These are phyloP conservation scores for Pandemis cinnamomeana DNA, from an alignment of 2,888 invertebrate species.

Conservation along the genomic window DNA sequence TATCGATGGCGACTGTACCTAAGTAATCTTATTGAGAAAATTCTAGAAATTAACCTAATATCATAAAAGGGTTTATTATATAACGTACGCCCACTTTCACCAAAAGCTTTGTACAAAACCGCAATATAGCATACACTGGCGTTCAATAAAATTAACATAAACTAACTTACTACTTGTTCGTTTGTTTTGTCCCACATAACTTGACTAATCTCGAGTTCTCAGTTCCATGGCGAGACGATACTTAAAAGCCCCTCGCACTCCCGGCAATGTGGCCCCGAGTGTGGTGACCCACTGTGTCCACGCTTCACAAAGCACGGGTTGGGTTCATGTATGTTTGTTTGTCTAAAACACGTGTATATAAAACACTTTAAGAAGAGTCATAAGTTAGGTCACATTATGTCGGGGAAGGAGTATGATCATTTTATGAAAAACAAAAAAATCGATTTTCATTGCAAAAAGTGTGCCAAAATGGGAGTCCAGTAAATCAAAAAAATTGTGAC, in stretches of 20 bases:
- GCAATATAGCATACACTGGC: not conserved
- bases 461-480: too few relatives aligned
- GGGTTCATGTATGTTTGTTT: slow-evolving; percentile 1
- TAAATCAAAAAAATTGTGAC: too few relatives aligned
- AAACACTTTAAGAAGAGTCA: not conserved
- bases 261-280: not conserved
- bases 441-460: too few relatives aligned
- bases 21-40: not conserved
- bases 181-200: slow-evolving; percentile 1
- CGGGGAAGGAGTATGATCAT: too few relatives aligned
- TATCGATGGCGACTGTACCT: too few relatives aligned
- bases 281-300: slow-evolving; percentile 2
- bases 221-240: slow-evolving; percentile 10
- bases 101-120: not conserved
- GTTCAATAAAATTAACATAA: slow-evolving; percentile 4
- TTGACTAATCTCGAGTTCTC: not conserved
- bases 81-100: not conserved
- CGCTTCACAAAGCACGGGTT: slow-evolving; percentile 25
- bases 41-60: too few relatives aligned
- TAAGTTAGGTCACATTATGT: too few relatives aligned
- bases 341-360: slow-evolving; percentile 7
- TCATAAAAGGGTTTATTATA: too few relatives aligned
- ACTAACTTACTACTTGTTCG: slow-evolving; percentile 9
- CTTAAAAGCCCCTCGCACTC: not conserved
- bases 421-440: too few relatives aligned